Evolutionary conservation across 2,113 vertebrate genomes (phyloP), one percentile per base, ranked within the genome.

Genomic region (Sinocyclocheilus anshuiensis): DNA sequence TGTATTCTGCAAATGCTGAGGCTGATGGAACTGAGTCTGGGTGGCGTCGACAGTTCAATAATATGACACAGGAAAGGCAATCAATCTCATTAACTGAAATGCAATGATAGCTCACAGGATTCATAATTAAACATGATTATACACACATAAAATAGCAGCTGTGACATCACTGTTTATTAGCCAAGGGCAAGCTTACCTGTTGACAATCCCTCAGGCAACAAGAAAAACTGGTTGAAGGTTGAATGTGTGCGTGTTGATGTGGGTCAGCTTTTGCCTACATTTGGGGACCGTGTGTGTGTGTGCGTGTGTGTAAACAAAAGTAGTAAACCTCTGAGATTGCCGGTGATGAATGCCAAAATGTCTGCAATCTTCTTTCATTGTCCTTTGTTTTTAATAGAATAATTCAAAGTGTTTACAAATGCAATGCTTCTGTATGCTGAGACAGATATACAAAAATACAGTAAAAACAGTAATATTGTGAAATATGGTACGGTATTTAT

Each of bases 21-120:
- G 26, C 67, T 83, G 29, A 83, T 72, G 18, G 67, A 72, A 39
- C 18, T 42, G 69, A 59, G 29, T 53, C 50, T 75, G 48, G 50
- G 67, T 74, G 65, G 50, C 4, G 7, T 59, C 6, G 22, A 84
- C 33, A 42, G 29, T 74, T 84, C 67, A 84, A 26, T 42, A 83
- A 83, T 74, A 55, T n/a, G 20, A n/a, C 63, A 71, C 65, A 71
- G 81, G 15, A 24, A 74, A 82, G 18, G 53, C 67, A 59, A 59
- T 84, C 65, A 71, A 55, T 69, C 82, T 74, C 22, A 84, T 84
- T 84, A 84, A 42, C 50, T 39, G 67, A 82, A 82, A 84, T 75
- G 7, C 55, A 83, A 83, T 39, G 29, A 83, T 57, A 53, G 48
- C 48, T 72, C 67, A 83, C 26, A 22, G 67, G 65, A 83, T 83